Percentiles rank a stretch among this genome's conserved stretches.
These are phyloP conservation scores for Drosophila hamatofila DNA, from an alignment of 2,888 invertebrate genomes.

Conservation along the genomic window DNA sequence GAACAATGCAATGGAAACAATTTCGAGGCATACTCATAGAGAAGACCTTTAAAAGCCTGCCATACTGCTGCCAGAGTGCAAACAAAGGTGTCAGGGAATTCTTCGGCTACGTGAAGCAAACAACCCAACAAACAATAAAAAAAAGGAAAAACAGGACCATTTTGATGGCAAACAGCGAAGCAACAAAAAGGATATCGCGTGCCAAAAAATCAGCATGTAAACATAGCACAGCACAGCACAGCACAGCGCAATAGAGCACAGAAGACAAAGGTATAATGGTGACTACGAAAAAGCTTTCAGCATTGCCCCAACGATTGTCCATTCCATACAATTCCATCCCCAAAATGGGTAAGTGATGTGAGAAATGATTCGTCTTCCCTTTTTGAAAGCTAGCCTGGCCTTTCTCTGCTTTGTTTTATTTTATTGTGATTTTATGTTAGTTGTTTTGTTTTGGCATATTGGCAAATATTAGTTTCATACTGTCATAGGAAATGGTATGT, in stretches of 20 bases:
- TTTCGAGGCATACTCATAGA: constrained; percentile 13
- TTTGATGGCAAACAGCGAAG: constrained; percentile 62
- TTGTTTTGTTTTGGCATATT: constrained; percentile 66
- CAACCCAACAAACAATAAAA: constrained; percentile 41
- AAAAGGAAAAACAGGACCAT: constrained; percentile 35
- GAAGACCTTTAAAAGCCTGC: constrained; percentile 15
- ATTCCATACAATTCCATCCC: constrained; percentile 31
- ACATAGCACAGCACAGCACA: constrained; percentile 33
- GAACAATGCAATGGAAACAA: constrained; percentile 60
- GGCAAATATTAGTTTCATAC: constrained; percentile 75
- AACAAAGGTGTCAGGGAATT: constrained; percentile 57
- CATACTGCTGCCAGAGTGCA: constrained; percentile 23
- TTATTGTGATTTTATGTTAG: constrained; percentile 69
- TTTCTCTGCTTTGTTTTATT: constrained; percentile 55
- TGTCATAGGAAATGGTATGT: constrained; percentile 51
- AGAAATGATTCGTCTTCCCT: constrained; percentile 19
- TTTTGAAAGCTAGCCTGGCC: constrained; percentile 25
- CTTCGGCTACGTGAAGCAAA: constrained; percentile 58
- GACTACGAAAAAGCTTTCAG: constrained; percentile 64
- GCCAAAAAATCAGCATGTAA: constrained; percentile 75
- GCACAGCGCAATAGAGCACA: constrained; percentile 14
- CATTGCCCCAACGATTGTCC: constrained; percentile 13
- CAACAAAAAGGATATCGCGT: constrained; percentile 80
- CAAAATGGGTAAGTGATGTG: constrained; percentile 25
- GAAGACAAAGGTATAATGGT: constrained; percentile 36